Evolutionary conservation across 1,140 invertebrate genomes (phyloP), one percentile per base, ranked within the genome.

Genomic region (Lepidurus couesii): DNA sequence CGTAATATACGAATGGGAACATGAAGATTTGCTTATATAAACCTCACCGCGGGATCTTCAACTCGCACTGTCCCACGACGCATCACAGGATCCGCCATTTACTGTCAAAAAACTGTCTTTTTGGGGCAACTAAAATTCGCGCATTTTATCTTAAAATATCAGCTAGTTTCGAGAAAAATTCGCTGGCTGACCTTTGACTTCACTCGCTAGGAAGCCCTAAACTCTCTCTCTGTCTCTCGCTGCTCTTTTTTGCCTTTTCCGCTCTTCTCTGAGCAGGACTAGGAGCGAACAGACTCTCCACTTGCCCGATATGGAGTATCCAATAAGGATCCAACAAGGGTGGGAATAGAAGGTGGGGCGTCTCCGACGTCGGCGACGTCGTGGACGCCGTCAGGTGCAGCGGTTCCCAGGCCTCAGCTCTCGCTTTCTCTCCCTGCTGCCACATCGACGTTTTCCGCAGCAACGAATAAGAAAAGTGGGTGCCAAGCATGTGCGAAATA

Each of bases 361-460:
- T 65, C 53, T 65, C 53, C 53, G 53, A 65, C 53, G n/a, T 65
- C 53, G 53, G 53, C 53, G 53, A 65, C 53, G 53, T 65, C 53
- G 53, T 65, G 53, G 21, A 65, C 13, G 21, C 53, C 53, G 53
- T 65, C 53, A 65, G 53, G 53, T 65, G 53, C 53, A 21, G 53
- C 21, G 53, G 53, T 65, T 65, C 53, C 53, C 53, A 65, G 53
- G 53, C 53, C 53, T 65, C 13, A 21, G 53, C 53, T 65, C 53
- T 65, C 53, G 53, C 53, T 65, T 65, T 65, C 53, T 65, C 53
- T 65, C 53, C 53, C 53, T 65, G 53, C 53, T 65, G 53, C 53
- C 53, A 65, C 53, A 65, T 65, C 53, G 53, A 65, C 53, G 53
- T 65, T 65, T 65, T 65, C 53, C 53, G 53, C 16, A 13, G 53